These are phyloP conservation scores for Vulpes vulpes DNA, from an alignment of 2,113 vertebrate genomes.

Conservation along the genomic window DNA sequence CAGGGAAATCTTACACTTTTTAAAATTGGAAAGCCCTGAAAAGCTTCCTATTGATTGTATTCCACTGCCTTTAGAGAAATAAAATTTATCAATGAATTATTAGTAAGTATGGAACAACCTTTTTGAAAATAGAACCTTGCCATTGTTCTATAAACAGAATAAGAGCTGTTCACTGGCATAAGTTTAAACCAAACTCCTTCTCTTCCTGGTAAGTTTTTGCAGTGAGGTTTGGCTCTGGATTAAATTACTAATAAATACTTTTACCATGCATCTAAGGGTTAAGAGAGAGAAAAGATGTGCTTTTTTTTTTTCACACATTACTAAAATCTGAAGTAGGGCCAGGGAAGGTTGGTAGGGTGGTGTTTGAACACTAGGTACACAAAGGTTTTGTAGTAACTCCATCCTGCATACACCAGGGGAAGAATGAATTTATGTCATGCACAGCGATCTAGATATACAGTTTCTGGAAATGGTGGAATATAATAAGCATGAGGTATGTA, in stretches of 20 bases:
- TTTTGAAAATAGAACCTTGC: conserved; percentile 43
- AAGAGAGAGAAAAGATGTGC: not conserved
- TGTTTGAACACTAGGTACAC: not conserved
- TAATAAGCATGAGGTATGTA: not conserved
- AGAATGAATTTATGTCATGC: not conserved
- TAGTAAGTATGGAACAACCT: not conserved
- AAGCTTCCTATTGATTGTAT: conserved; percentile 26
- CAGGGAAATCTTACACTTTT: conserved; percentile 40
- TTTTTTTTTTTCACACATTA: not conserved
- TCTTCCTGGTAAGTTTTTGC: not conserved
- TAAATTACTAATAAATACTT: not conserved
- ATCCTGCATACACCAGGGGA: not conserved
- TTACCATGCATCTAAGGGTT: not conserved
- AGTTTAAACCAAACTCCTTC: not conserved
- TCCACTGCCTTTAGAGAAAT: conserved; percentile 48
- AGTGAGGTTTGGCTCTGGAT: not conserved
- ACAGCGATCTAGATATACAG: not conserved
- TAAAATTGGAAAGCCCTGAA: not conserved
- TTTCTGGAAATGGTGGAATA: not conserved
- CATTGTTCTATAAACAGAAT: not conserved
- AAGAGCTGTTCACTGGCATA: not conserved
- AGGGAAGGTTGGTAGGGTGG: not conserved
- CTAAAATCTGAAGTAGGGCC: not conserved
- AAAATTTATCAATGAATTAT: conserved; percentile 18
- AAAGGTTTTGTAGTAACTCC: not conserved